Evolutionary conservation across 2,797 vertebrate species (phyloP), one percentile per base, ranked within the genome.

Genomic region (Pteronotus mesoamericanus): DNA sequence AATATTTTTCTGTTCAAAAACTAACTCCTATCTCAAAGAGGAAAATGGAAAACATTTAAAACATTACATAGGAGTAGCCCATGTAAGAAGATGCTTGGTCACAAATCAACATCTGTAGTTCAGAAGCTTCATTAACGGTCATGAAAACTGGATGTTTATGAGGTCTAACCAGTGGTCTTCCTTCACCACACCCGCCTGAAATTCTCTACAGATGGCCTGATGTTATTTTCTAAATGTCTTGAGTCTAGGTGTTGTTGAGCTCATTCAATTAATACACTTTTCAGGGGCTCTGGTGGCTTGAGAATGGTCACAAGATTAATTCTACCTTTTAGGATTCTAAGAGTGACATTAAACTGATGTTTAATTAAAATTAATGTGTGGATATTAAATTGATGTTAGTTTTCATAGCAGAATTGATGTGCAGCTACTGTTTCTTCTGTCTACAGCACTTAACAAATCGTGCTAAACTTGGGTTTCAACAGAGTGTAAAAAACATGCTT

Each of bases 1-100:
- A 53, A 59, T 92, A 71, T 57, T 95, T 95, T 95, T 94, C 86
- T 94, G 10, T 51, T 96, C 59, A 85, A 80, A 93, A 96, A 80
- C 42, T 74, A 92, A 82, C 57, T 89, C 55, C 72, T 94, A 72
- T 92, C 37, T 86, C 53, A 83, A 37, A 82, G 69, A 42, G 48
- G 68, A 87, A 87, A 83, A 19, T 91, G 72, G 32, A 61, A 86
- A 92, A 80, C 34, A 86, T 86, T 88, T 90, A 59, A 51, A 64
- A 72, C 4, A 61, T 84, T n/a, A 9, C 4, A 0, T 89, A 57
- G 53, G n/a, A 94, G 42, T 87, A 95, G 37, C 53, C 71, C 32
- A 18, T 53, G 2, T 79, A 46, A 92, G 26, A 94, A 57, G 26
- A 72, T 29, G 37, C 22, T 77, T 92, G 42, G 19, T 96, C 72